phyloP scores from a whole-genome alignment of 2,113 vertebrate species.

The Tragelaphus imberbis region DNA sequence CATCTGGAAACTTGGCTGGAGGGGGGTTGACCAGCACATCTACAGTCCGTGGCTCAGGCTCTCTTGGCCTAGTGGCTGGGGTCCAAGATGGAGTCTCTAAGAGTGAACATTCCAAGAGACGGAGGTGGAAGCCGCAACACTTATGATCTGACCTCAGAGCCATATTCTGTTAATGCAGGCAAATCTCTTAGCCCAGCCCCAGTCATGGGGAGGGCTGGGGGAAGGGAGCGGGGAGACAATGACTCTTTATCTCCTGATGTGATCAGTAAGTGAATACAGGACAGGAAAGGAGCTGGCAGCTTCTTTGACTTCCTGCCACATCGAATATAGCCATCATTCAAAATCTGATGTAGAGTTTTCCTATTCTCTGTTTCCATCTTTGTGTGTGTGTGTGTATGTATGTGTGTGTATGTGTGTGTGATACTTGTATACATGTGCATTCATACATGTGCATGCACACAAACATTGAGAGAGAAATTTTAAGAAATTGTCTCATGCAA shows the following conservation, averaged over 20 bases:
- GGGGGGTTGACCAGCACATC: background rate
- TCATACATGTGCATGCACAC: background rate
- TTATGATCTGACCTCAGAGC: background rate
- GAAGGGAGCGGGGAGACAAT: rapidly evolving
- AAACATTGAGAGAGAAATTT: background rate
- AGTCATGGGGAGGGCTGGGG: background rate
- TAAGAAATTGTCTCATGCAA: background rate
- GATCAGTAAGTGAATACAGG: background rate
- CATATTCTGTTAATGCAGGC: background rate
- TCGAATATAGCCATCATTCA: too few relatives aligned
- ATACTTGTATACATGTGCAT: background rate
- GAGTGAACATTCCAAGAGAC: background rate
- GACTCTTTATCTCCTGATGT: background rate
- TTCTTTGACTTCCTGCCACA: background rate
- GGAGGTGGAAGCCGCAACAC: rapidly evolving
- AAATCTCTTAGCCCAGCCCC: background rate
- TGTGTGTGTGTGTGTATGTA: background rate
- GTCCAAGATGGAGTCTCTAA: background rate
- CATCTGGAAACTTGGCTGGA: background rate
- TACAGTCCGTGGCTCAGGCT: rapidly evolving
- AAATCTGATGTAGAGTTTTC: background rate
- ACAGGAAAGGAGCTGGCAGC: too few relatives aligned
- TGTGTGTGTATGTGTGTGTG: background rate
- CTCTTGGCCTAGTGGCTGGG: background rate
- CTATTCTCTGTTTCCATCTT: background rate